Percentiles rank a stretch among this genome's conserved stretches.
phyloP scores from a whole-genome alignment of 2,113 vertebrate genomes.

The Proteles cristata region DNA sequence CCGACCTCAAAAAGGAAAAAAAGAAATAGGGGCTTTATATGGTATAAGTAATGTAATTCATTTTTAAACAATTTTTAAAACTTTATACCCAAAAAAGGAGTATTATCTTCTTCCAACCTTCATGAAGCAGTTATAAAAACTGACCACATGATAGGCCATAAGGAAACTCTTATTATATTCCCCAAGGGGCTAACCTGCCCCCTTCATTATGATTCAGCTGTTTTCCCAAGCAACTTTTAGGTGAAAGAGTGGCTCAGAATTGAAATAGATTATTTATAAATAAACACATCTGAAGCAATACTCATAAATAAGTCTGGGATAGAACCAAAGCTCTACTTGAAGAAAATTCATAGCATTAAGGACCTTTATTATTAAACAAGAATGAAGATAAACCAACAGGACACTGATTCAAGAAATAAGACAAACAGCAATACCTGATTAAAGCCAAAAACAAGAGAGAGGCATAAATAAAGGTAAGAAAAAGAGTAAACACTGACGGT shows the following conservation, averaged over 20 bases:
- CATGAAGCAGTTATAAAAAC: background rate
- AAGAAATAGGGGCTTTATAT: background rate
- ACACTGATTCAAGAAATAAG: background rate
- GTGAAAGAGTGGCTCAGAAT: background rate
- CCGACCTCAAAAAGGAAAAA: background rate
- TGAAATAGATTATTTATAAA: background rate
- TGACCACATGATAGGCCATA: background rate
- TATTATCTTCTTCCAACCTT: background rate
- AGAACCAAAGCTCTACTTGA: background rate
- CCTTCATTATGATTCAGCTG: background rate
- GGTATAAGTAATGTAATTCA: background rate
- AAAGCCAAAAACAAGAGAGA: background rate
- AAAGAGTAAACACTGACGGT: background rate
- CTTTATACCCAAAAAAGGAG: background rate
- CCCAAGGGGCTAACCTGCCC: background rate
- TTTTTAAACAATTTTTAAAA: constrained; percentile 12
- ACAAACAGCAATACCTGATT: background rate
- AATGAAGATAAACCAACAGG: constrained; percentile 19
- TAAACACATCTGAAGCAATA: background rate
- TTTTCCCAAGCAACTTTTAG: background rate
- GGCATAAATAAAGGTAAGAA: background rate
- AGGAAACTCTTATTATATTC: background rate
- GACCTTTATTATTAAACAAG: background rate
- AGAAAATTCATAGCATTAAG: background rate
- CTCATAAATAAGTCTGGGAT: background rate